Evolutionary conservation across 2,888 invertebrate species (phyloP).

Genomic region (Cataglyphis altisquamis): DNA sequence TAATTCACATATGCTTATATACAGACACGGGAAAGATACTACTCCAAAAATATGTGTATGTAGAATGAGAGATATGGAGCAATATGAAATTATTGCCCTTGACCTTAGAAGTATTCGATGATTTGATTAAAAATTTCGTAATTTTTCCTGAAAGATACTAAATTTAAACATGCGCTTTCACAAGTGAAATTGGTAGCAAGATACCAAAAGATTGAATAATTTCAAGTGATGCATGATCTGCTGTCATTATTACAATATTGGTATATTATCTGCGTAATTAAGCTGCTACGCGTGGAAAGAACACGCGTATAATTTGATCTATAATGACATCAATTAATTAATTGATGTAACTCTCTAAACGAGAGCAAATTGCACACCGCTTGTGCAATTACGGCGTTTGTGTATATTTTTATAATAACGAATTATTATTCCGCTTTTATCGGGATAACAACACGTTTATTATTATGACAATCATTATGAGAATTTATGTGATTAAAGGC

Average conservation of each 20-base stretch:
- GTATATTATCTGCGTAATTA: slow-evolving; percentile 15
- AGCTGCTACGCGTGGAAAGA: not conserved
- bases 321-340: slow-evolving; percentile 21
- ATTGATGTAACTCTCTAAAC: not conserved
- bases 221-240: not conserved
- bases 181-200: not conserved
- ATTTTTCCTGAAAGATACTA: slow-evolving; percentile 68
- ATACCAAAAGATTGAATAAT: not conserved
- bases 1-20: not conserved
- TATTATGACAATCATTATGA: not conserved
- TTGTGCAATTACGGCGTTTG: not conserved
- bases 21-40: not conserved
- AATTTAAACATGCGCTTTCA: slow-evolving; percentile 72
- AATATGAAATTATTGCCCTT: slow-evolving; percentile 75
- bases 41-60: not conserved
- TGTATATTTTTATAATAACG: not conserved
- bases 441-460: not conserved
- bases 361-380: not conserved
- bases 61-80: slow-evolving; percentile 64
- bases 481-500: not conserved
- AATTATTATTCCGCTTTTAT: not conserved
- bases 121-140: slow-evolving; percentile 70
- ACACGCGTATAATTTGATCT: not conserved
- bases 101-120: slow-evolving; percentile 67
- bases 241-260: not conserved